Evolutionary conservation across 2,797 vertebrate species (phyloP), one percentile per base, ranked within the genome.

Genomic region (Fundulus diaphanus): DNA sequence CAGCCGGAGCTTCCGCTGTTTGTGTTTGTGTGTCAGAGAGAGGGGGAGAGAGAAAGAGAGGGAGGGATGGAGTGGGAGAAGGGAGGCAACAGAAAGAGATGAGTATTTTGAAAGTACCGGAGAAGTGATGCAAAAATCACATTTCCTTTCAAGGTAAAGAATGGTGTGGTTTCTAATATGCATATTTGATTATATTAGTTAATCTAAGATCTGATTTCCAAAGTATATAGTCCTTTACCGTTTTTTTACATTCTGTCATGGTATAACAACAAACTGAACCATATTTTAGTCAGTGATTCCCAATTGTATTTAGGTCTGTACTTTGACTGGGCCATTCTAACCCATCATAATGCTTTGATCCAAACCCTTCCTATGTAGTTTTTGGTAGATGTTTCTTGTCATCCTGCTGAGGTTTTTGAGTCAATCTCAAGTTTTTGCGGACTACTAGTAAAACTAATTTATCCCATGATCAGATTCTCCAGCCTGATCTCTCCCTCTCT

Each of bases 1-100:
- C 90, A 91, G 83, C 87, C 82, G 63, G 73, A 75, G 81, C 86
- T 83, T 72, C 71, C 70, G 70, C 79, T 73, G 37, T 59, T 35
- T 13, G 66, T 70, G 77, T 24, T 44, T 31, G 33, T 44, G 56
- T 42, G 40, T 54, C 40, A 29, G 68, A 33, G 37, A 15, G 67
- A 20, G 54, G 3, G 7, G 7, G 37, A 40, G 37, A 40, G 37
- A 40, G 3, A 40, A 3, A 40, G 37, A 40, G 37, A 7, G 37
- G 37, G 44, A 7, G 65, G 48, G 33, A 44, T 27, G 15, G 71
- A 33, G 24, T 6, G 57, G 15, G 84, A 40, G 65, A 24, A 46
- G 33, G 59, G 35, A 24, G 49, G 27, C 29, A 51, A 71, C 65
- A 63, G 27, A 74, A 13, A 16, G 66, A 24, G 33, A 37, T 12